Percentiles rank a stretch among this genome's conserved stretches.
These are phyloP conservation scores for Nowickia ferox DNA, from an alignment of 2,888 invertebrate genomes.

Conservation along the genomic window DNA sequence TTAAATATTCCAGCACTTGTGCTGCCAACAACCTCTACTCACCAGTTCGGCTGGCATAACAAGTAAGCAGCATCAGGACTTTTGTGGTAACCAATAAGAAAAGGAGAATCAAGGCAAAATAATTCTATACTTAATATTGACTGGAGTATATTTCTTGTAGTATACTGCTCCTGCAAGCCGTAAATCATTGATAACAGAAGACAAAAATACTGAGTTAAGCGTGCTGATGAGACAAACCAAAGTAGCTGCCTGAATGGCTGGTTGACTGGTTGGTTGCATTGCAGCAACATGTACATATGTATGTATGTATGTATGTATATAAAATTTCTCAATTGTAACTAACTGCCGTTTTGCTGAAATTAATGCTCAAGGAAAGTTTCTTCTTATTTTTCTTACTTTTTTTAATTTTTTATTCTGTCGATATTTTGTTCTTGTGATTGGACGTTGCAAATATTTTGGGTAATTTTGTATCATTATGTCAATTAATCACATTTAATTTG, in stretches of 20 bases:
- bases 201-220: conserved; percentile 70
- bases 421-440: conserved; percentile 59
- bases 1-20: conserved; percentile 21
- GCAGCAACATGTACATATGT: conserved; percentile 26
- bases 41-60: background rate
- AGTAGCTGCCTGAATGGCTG: conserved; percentile 49
- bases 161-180: conserved; percentile 62
- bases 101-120: background rate
- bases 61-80: conserved; percentile 15
- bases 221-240: conserved; percentile 71
- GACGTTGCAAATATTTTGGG: conserved; percentile 73
- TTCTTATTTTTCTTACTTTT: background rate
- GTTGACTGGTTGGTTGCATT: conserved; percentile 7
- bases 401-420: conserved; percentile 24
- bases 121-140: conserved; percentile 47
- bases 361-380: conserved; percentile 24
- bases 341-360: conserved; percentile 46
- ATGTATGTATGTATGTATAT: conserved; percentile 28
- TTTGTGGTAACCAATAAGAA: conserved; percentile 59
- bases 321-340: conserved; percentile 60
- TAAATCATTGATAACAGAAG: conserved; percentile 74
- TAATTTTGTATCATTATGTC: conserved; percentile 75
- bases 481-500: conserved; percentile 75
- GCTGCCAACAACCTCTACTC: conserved; percentile 17
- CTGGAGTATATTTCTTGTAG: conserved; percentile 36